Evolutionary conservation across 2,797 vertebrate genomes (phyloP).

Genomic region (Notoglanidium macrostoma): DNA sequence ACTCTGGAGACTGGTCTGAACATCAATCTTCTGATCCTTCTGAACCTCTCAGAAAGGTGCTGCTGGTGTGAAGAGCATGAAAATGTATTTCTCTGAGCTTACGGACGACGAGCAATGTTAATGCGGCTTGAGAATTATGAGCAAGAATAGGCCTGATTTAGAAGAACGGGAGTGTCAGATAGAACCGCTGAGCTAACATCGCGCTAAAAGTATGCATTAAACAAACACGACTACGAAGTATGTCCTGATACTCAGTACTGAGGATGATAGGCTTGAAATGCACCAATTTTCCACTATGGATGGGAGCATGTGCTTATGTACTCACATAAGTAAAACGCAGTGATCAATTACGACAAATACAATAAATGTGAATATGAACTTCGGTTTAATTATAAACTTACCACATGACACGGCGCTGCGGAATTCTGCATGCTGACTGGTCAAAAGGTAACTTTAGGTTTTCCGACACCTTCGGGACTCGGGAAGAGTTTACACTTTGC

Average conservation of each 20-base stretch:
- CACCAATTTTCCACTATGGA: not conserved
- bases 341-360: not conserved
- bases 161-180: not conserved
- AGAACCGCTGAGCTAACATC: not conserved
- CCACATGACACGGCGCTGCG: not conserved
- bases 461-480: not conserved
- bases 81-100: not conserved
- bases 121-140: not conserved
- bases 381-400: not conserved
- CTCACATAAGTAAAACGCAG: not conserved
- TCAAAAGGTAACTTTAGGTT: not conserved
- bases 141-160: not conserved
- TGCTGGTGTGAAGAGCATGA: slow-evolving; percentile 9
- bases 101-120: not conserved
- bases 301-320: not conserved
- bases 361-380: not conserved
- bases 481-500: too few relatives aligned
- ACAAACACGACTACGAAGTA: not conserved
- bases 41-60: not conserved
- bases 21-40: not conserved
- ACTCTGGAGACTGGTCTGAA: not conserved
- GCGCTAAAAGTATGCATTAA: not conserved
- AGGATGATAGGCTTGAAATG: not conserved
- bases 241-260: not conserved
- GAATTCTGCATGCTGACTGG: not conserved